phyloP scores from a whole-genome alignment of 2,888 invertebrate genomes.

The Dasypogon diadema region DNA sequence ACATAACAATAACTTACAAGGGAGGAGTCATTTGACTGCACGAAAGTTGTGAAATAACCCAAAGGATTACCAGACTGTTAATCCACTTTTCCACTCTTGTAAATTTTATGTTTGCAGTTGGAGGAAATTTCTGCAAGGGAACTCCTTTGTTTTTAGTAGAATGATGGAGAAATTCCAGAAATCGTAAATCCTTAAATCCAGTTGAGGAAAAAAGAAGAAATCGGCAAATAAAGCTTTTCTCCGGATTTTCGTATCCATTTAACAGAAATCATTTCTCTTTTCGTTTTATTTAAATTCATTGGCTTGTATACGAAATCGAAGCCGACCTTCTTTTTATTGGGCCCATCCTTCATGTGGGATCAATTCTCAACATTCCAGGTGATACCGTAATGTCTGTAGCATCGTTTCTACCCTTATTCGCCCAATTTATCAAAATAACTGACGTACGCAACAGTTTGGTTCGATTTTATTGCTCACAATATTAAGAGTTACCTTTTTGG shows the following conservation, averaged over 20 bases:
- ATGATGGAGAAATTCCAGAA: constrained; percentile 25
- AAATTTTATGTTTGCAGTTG: constrained; percentile 4
- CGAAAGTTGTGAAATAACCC: too few species aligned
- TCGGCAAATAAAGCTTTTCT: constrained; percentile 11
- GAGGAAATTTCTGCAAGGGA: too few species aligned
- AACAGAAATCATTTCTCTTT: constrained; percentile 5
- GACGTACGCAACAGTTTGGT: too few species aligned
- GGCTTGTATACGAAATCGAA: constrained; percentile 16
- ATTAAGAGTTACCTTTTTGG: too few species aligned
- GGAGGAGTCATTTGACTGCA: too few species aligned
- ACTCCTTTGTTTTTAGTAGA: not conserved
- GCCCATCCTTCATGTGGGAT: too few species aligned
- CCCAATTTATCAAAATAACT: too few species aligned
- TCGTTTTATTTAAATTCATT: constrained; percentile 33
- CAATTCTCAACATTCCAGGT: too few species aligned
- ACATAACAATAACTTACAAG: too few species aligned
- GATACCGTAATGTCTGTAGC: too few species aligned
- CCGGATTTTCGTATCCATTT: constrained; percentile 21
- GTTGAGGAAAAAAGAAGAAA: not conserved
- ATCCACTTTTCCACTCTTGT: not conserved
- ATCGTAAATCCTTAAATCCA: constrained; percentile 32
- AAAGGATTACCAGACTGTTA: constrained; percentile 2
- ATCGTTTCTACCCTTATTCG: too few species aligned
- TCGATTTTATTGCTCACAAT: too few species aligned
- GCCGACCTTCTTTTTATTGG: not conserved